Percentiles rank a stretch among this genome's conserved stretches.
Conservation (phyloP, 2,113 vertebrate species). For the Amphiprion ocellaris region DNA sequence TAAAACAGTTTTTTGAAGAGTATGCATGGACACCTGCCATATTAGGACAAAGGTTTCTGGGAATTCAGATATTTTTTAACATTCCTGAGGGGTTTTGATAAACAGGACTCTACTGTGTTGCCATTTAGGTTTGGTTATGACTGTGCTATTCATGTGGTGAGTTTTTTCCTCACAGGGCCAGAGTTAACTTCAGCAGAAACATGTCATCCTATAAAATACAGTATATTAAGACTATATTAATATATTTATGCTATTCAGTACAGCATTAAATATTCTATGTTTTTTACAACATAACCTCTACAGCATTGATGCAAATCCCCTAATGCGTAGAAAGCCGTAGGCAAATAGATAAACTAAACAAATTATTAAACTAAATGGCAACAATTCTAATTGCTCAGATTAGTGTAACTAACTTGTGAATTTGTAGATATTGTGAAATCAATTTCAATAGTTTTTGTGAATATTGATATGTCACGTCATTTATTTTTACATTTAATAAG, state of each 20-base stretch:
- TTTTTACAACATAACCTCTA: conserved; percentile 79
- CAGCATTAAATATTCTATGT: conserved; percentile 76
- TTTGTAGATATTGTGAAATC: conserved; percentile 84
- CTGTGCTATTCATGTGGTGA: conserved; percentile 39
- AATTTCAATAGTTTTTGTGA: conserved; percentile 77
- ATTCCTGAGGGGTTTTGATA: conserved; percentile 34
- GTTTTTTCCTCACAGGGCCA: conserved; percentile 55
- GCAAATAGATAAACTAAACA: conserved; percentile 63
- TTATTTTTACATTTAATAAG: conserved; percentile 77
- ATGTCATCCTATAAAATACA: conserved; percentile 71
- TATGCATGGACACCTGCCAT: conserved; percentile 19
- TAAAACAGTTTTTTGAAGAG: not conserved
- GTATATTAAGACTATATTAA: conserved; percentile 79
- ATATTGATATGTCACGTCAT: conserved; percentile 76
- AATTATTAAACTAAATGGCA: conserved; percentile 71
- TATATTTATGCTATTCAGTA: conserved; percentile 82
- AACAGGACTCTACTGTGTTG: conserved; percentile 46
- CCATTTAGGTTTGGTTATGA: conserved; percentile 45
- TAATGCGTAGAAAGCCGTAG: conserved; percentile 74
- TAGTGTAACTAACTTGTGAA: conserved; percentile 78
- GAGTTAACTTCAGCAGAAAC: conserved; percentile 68
- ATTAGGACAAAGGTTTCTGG: conserved; percentile 6
- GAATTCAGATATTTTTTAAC: conserved; percentile 4
- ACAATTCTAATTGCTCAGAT: conserved; percentile 69
- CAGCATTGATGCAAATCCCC: conserved; percentile 73